These are phyloP conservation scores for Onychostruthus taczanowskii DNA, from an alignment of 2,113 vertebrate genomes.

Conservation along the genomic window DNA sequence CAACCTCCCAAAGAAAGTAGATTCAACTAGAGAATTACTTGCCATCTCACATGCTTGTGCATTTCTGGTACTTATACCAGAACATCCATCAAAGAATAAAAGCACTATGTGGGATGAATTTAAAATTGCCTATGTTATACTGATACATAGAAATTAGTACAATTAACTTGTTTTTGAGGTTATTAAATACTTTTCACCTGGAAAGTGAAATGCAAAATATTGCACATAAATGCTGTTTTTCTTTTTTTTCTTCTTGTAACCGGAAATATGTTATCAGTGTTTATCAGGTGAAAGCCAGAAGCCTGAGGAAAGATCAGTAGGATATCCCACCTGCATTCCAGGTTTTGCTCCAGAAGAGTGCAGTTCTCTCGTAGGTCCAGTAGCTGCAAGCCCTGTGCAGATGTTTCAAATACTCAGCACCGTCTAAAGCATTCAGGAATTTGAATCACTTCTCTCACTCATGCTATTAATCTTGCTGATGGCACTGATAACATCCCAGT, in stretches of 20 bases:
- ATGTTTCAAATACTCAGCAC: background rate
- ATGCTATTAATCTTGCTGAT: slow-evolving; percentile 9
- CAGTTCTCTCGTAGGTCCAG: background rate
- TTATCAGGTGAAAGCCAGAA: background rate
- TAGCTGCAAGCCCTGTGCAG: slow-evolving; percentile 51
- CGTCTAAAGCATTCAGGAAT: background rate
- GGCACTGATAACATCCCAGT: background rate
- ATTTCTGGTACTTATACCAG: background rate
- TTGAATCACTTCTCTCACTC: background rate
- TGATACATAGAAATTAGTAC: background rate
- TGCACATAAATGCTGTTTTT: background rate
- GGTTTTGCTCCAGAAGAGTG: background rate
- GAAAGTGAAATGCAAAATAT: background rate
- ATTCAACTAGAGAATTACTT: background rate
- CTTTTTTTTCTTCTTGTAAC: slow-evolving; percentile 8
- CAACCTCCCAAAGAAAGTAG: background rate
- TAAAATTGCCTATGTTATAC: background rate
- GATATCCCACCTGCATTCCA: slow-evolving; percentile 44
- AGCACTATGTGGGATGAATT: background rate
- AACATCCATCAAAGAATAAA: background rate
- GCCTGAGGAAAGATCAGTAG: slow-evolving; percentile 30
- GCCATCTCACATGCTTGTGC: background rate
- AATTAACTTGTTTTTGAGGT: background rate
- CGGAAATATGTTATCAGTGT: slow-evolving; percentile 43
- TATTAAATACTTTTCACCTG: background rate